Evolutionary conservation across 2,113 vertebrate genomes (phyloP).

Genomic region (Larimichthys polyactis): DNA sequence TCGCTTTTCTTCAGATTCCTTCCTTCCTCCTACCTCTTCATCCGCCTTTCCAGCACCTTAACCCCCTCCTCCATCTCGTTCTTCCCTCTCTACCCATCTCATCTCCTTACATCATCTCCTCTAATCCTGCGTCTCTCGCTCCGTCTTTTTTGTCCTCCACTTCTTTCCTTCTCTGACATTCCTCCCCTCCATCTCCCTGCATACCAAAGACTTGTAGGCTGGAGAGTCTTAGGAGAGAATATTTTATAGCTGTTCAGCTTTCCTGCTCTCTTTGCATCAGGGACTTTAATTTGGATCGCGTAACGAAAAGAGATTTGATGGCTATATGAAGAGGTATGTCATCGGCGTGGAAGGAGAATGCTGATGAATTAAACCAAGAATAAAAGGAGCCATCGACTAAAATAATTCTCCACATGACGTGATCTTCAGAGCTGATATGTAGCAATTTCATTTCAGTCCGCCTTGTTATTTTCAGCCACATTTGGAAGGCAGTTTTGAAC

Average conservation of each 20-base stretch:
- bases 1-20: neutral
- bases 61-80: neutral
- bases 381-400: too few relatives aligned
- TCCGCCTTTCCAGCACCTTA: neutral
- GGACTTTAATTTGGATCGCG: neutral
- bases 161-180: neutral
- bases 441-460: too few relatives aligned
- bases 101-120: neutral
- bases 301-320: too few relatives aligned
- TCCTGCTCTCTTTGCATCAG: slow-evolving; percentile 27
- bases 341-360: too few relatives aligned
- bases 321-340: too few relatives aligned
- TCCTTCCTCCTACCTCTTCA: neutral
- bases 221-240: slow-evolving; percentile 58
- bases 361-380: too few relatives aligned
- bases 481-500: too few relatives aligned
- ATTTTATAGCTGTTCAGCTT: slow-evolving; percentile 50
- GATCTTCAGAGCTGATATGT: too few relatives aligned
- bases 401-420: too few relatives aligned
- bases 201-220: slow-evolving; percentile 19
- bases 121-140: neutral
- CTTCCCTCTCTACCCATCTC: neutral
- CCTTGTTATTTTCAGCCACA: too few relatives aligned
- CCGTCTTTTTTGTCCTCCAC: neutral
- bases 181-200: neutral